Percentiles rank a stretch among this genome's conserved stretches.
Conservation (phyloP, 1,140 invertebrate genomes). For the Drosophila kepulauana region DNA sequence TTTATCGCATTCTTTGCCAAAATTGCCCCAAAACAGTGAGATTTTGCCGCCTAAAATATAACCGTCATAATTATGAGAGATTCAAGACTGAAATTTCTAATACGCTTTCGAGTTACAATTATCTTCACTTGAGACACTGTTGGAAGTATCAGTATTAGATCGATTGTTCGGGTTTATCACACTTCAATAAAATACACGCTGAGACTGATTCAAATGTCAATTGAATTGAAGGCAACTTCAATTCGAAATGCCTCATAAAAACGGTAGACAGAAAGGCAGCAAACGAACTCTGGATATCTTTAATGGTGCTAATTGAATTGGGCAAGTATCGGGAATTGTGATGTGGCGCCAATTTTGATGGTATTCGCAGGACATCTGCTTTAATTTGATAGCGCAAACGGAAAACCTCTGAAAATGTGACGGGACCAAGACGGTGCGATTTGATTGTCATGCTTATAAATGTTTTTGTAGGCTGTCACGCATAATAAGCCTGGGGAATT, state of each 20-base stretch:
- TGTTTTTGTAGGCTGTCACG: conserved; percentile 63
- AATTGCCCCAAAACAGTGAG: conserved; percentile 11
- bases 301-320: conserved; percentile 70
- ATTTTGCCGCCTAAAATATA: conserved; percentile 5
- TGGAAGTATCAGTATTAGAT: background rate
- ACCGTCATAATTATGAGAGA: too few species aligned
- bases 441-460: conserved; percentile 65
- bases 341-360: background rate
- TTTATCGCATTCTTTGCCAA: conserved; percentile 47
- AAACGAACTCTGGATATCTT: conserved; percentile 1
- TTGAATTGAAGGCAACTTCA: conserved; percentile 49
- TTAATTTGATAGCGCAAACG: conserved; percentile 23
- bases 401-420: conserved; percentile 29
- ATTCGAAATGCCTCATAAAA: conserved; percentile 73
- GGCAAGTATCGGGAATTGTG: conserved; percentile 60
- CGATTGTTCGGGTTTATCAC: conserved; percentile 25
- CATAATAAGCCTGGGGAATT: conserved; percentile 67
- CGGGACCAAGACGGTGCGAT: conserved; percentile 36
- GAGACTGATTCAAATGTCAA: conserved; percentile 33
- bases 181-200: conserved; percentile 52
- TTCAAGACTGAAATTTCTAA: too few species aligned
- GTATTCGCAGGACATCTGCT: conserved; percentile 52
- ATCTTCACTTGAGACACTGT: conserved; percentile 17
- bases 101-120: conserved; percentile 1
- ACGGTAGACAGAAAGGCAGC: background rate